Base-by-base conservation (phyloP, 2,888 invertebrate species). In the Ennomos fuscantarius region DNA sequence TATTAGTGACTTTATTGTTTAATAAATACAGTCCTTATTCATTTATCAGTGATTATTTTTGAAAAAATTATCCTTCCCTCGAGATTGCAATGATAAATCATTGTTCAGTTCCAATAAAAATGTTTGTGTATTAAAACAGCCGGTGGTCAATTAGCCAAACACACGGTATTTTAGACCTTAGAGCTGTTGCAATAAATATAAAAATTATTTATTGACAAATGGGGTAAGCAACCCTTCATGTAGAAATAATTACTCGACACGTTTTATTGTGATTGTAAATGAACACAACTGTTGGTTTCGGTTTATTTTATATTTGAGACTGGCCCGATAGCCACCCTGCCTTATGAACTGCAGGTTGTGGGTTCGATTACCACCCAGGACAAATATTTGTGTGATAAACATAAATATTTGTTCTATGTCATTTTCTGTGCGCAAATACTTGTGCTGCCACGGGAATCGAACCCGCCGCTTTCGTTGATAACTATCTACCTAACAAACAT, bases 201-300 rank as follows among this genome's bases (percentile, higher is more conserved):
- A 35, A 12, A 50, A 11, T 33, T 46, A 42, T 46, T 42, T 15
- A 41, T 43, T 42, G 9, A 10, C 15, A 11, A 40, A 11, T 36
- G 13, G 57, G 57, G 57, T 40, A 32, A 47, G 33, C 67, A 70
- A 68, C 71, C 69, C 59, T 65, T 60, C 58, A 60, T 58, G 58
- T 51, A 48, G 53, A 47, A 63, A 62, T 64, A 71, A 72, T 73
- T 71, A 69, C 60, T 68, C 60, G 40, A 63, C 65, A 63, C 60
- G 61, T 69, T 69, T 63, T 66, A 62, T 68, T 66, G 58, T 66
- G 58, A 52, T 46, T 40, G 31, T 10, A 47, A 61, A 50, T 45
- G 45, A 46, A 62, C 60, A 60, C 63, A 69, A 70, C 62, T 67
- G 70, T 62, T 63, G 40, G 53, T 56, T 66, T 60, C 34, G 15